A percentile compares a stretch with the other conserved stretches of the same genome.
These are phyloP conservation scores for Saxicola maurus DNA, from an alignment of 2,797 vertebrate genomes.

Conservation along the genomic window DNA sequence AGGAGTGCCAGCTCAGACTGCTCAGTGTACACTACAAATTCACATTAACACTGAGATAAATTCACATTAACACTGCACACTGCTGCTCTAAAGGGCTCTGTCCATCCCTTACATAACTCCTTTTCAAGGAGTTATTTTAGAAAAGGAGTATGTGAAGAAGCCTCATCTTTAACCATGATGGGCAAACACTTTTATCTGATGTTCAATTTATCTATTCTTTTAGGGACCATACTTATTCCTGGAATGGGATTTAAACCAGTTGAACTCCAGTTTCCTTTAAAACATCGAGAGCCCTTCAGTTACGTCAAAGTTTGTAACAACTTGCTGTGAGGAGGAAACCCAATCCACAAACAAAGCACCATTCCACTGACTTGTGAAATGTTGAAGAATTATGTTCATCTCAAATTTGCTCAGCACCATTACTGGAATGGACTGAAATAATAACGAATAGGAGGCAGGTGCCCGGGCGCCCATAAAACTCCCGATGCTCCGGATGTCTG, in stretches of 20 bases:
- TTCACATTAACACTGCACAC: neutral
- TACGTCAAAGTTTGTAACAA: neutral
- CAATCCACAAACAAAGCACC: neutral
- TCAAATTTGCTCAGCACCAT: neutral
- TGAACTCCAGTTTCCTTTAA: neutral
- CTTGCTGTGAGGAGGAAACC: neutral
- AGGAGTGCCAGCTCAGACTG: neutral
- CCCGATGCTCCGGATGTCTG: neutral
- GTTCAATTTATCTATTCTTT: neutral
- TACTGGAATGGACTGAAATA: slow-evolving; percentile 36
- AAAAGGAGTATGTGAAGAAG: neutral
- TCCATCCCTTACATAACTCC: neutral
- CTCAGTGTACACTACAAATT: neutral
- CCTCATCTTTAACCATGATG: neutral
- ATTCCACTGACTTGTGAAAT: neutral
- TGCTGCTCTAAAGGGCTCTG: neutral
- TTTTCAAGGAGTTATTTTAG: neutral
- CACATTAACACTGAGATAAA: neutral
- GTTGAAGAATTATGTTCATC: neutral
- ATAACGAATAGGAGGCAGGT: slow-evolving; percentile 29
- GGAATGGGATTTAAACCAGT: neutral
- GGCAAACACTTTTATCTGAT: neutral
- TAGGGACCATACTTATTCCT: neutral
- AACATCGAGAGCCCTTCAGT: neutral
- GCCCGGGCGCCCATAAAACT: neutral